Base-by-base conservation (phyloP, 2,888 invertebrate species). In the Lepidochitona cinerea region DNA sequence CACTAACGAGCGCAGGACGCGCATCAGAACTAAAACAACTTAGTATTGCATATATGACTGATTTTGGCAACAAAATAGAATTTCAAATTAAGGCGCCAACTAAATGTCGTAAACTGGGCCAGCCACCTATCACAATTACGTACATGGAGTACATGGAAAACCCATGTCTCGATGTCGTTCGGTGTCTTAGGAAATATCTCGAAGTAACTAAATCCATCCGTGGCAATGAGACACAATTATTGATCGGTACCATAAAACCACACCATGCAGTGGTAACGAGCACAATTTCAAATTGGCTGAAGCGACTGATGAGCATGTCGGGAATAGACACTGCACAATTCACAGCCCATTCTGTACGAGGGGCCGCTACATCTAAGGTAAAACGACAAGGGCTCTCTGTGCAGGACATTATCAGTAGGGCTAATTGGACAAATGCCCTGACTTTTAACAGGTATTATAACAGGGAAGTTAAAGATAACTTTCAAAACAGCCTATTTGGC, bases 1-100 rank as follows among this genome's bases (percentile, higher is more conserved):
- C 70, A 14, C n/a, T n/a, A n/a, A n/a, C n/a, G n/a, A 65, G 66
- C 52, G 73, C 73, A n/a, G 37, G 65, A 37, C 29, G 66, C n/a
- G 73, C 64, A 2, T 74, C 70, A 9, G 73, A 74, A 36, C n/a
- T 74, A 33, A 37, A 70, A 26, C 65, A 65, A 9, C n/a, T 74
- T 9, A 35, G 70, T n/a, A 52, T 53, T 14, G 23, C 23, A 0
- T 32, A 67, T 32, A 64, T 66, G 6, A 52, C 26, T 7, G 66
- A 37, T 41, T 26, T 33, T 37, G 65, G 65, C 18, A 49, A 35
- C 7, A 52, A 33, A 18, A 33, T 70, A 6, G 66, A 70, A 7
- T 65, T 70, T 14, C 33, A n/a, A 7, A 29, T 70, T 23, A 33
- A 32, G 9, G n/a, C 12, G 37, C 29, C 33, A 14, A 70, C 73